Evolutionary conservation across 2,113 vertebrate species (phyloP), one percentile per base, ranked within the genome.

Genomic region (Diphyllodes magnificus): DNA sequence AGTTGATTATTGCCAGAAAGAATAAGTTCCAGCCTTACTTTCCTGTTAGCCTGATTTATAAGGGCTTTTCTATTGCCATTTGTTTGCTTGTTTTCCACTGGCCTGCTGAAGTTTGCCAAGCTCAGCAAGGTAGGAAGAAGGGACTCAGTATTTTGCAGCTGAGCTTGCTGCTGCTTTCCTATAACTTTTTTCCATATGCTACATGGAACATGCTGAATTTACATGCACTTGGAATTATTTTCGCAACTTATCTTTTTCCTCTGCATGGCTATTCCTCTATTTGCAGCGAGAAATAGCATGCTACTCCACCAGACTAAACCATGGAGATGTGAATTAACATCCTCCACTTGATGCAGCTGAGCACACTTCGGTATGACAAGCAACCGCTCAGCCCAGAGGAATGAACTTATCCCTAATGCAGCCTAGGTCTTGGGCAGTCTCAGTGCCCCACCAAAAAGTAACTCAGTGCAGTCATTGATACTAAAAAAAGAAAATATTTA

Each of bases 1-100:
- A 69, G 59, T 72, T 68, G 45, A 83, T 94, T 94, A 80, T 63
- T 94, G 50, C 56, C 71, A 82, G 59, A 70, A 95, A 90, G 66
- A 95, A 73, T 77, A 93, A 93, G 64, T 47, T 40, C 31, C 79
- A 70, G 66, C 25, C 50, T 85, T 80, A 77, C 81, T 94, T 82
- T 73, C 66, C 87, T 47, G 37, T 90, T 93, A 88, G 35, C 22
- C 44, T 75, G 64, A 95, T 83, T 88, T 86, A 51, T 57, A 80
- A 77, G 31, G 44, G 3, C 6, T 80, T 82, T 86, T 73, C 76
- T 92, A 39, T 27, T 61, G 78, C 35, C 13, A 9, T 79, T 95
- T 89, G 28, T 89, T 90, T 82, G n/a, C 49, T 88, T 63, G 35
- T 86, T 95, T 90, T 86, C 54, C 31, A 66, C 64, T 60, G 77